Evolutionary conservation across 1,140 invertebrate species (phyloP).

Genomic region (Drosophila kanapiae): DNA sequence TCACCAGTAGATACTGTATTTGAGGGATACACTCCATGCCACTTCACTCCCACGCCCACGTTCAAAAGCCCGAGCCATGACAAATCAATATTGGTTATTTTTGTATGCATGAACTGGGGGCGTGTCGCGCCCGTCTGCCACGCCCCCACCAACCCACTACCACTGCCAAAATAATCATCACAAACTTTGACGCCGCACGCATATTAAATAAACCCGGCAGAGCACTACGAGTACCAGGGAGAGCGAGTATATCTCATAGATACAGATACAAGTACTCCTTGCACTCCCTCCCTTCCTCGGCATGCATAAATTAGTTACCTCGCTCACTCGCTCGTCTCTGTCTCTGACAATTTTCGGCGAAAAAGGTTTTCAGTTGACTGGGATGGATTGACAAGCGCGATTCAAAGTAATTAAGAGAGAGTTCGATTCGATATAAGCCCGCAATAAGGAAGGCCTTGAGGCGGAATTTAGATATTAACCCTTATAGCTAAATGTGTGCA

Average conservation of each 20-base stretch:
- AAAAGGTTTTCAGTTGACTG: conserved; percentile 15
- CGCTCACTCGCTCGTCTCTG: conserved; percentile 8
- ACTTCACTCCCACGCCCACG: background rate
- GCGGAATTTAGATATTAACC: conserved; percentile 34
- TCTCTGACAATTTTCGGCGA: conserved; percentile 21
- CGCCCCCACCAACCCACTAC: background rate
- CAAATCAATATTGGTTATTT: conserved; percentile 84
- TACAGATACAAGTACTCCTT: conserved; percentile 55
- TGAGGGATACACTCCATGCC: conserved; percentile 4
- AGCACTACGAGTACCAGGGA: conserved; percentile 14
- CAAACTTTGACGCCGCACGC: conserved; percentile 80
- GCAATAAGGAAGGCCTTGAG: conserved; percentile 18
- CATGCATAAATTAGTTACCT: conserved; percentile 40
- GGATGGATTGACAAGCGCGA: conserved; percentile 39
- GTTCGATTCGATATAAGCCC: conserved; percentile 23
- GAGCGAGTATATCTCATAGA: conserved; percentile 61
- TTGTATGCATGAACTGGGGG: conserved; percentile 79
- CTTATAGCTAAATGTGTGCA: conserved; percentile 3
- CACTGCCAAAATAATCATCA: conserved; percentile 77
- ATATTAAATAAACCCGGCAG: conserved; percentile 76
- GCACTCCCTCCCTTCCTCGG: conserved; percentile 5
- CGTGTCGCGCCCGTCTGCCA: conserved; percentile 52
- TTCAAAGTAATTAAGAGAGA: conserved; percentile 42
- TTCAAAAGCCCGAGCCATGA: conserved; percentile 42
- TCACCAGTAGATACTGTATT: conserved; percentile 5